phyloP scores from a whole-genome alignment of 1,140 invertebrate genomes.

The Cotesia chilonis region DNA sequence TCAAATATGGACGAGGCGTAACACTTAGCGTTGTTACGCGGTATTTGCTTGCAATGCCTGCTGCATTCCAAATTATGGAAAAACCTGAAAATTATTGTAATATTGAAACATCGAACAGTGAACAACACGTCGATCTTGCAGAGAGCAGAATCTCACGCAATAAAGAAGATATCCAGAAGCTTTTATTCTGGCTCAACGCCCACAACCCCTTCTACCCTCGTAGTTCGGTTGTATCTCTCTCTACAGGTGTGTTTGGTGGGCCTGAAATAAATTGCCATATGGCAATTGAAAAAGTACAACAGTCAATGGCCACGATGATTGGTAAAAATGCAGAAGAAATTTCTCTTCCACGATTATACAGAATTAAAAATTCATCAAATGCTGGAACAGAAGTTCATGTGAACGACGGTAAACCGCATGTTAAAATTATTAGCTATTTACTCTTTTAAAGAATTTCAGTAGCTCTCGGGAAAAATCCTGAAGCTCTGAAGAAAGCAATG shows the following conservation, averaged over 20 bases:
- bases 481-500: constrained; percentile 53
- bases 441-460: constrained; percentile 56
- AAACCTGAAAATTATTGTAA: constrained; percentile 4
- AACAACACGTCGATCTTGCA: constrained; percentile 60
- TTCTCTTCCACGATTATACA: constrained; percentile 26
- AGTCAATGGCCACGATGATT: constrained; percentile 27
- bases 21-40: constrained; percentile 21
- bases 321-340: constrained; percentile 31
- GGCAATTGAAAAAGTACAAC: constrained; percentile 2
- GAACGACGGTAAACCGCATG: constrained; percentile 28
- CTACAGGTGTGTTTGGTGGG: constrained; percentile 17
- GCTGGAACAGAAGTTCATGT: constrained; percentile 33
- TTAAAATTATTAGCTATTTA: constrained; percentile 47
- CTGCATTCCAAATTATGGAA: constrained; percentile 21
- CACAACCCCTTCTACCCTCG: constrained; percentile 51
- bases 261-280: constrained; percentile 18
- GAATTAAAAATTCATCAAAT: constrained; percentile 34
- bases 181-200: constrained; percentile 54
- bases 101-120: constrained; percentile 22
- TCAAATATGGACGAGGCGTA: constrained; percentile 23
- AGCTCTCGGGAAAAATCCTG: constrained; percentile 39
- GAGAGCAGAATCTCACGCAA: constrained; percentile 56
- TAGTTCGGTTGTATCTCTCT: constrained; percentile 6
- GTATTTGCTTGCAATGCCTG: constrained; percentile 20
- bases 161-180: constrained; percentile 49